phyloP scores from a whole-genome alignment of 2,797 vertebrate genomes.

The Triplophysa bombifrons region DNA sequence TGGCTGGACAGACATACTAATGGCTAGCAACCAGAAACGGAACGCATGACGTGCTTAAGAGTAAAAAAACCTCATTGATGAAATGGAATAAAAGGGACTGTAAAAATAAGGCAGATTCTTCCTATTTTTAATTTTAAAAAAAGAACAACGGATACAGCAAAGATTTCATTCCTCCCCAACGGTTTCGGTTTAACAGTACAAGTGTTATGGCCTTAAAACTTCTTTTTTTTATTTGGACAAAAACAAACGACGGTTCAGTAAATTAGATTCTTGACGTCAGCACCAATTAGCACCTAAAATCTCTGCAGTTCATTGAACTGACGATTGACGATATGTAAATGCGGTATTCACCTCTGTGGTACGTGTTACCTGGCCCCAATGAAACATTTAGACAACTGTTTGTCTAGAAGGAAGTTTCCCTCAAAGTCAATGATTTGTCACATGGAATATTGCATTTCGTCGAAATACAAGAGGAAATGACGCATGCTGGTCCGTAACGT shows the following conservation, averaged over 20 bases:
- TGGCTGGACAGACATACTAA: slow-evolving; percentile 30
- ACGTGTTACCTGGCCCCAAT: slow-evolving; percentile 15
- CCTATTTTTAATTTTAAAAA: slow-evolving; percentile 61
- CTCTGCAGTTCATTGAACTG: slow-evolving; percentile 46
- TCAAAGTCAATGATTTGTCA: slow-evolving; percentile 61
- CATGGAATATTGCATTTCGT: slow-evolving; percentile 77
- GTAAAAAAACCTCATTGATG: slow-evolving; percentile 68
- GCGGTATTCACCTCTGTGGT: slow-evolving; percentile 27
- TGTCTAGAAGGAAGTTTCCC: slow-evolving; percentile 59
- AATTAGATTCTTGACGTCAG: slow-evolving; percentile 78
- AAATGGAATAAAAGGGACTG: slow-evolving; percentile 75
- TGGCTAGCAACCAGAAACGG: slow-evolving; percentile 26
- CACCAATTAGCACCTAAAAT: slow-evolving; percentile 77
- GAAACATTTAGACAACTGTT: background rate
- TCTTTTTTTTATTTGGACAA: slow-evolving; percentile 64
- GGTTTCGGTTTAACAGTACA: slow-evolving; percentile 77
- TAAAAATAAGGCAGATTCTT: slow-evolving; percentile 79
- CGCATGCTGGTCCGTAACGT: slow-evolving; percentile 5
- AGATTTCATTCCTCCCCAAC: slow-evolving; percentile 37
- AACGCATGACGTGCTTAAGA: slow-evolving; percentile 41
- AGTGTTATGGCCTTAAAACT: slow-evolving; percentile 74
- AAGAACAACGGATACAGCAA: slow-evolving; percentile 52
- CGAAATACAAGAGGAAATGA: slow-evolving; percentile 24
- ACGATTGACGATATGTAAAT: slow-evolving; percentile 46
- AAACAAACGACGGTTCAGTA: slow-evolving; percentile 55